Base-by-base conservation (phyloP, 2,113 vertebrate species). In the Hyla sarda region DNA sequence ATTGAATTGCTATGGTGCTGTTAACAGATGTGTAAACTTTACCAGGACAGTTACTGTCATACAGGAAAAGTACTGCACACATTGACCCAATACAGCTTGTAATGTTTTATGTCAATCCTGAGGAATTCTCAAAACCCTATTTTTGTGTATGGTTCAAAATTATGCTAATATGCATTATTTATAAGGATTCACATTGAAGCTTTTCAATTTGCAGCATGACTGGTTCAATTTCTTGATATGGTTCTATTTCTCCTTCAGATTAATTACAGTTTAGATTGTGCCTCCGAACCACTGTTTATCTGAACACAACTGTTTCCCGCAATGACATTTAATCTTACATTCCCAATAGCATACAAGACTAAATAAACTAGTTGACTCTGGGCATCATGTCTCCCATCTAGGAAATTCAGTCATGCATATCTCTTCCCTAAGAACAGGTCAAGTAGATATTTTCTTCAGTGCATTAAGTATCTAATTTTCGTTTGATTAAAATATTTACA, bases 131-230 rank as follows among this genome's bases (percentile, higher is more conserved):
- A 5, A 19, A 81, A 21, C 78, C 21, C 78, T 74, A 74, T 72
- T 82, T 71, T 60, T 74, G 34, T 82, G 85, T 62, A 54, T 87
- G 37, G 56, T 48, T 87, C 50, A 74, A 81, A 62, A 87, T 91
- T 89, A 90, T 90, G 83, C 88, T 93, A 91, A 90, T 92, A 83
- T 88, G 74, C 65, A 65, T 93, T 93, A 91, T 92, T 92, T 91
- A 88, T 92, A 88, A 90, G 90, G 90, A 89, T 92, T 91, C 58
- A 37, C 90, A 90, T 92, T 94, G 91, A 90, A 87, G 88, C 90
- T 89, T 92, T 91, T 93, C 91, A 94, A 92, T 94, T 93, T 95
- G 88, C 90, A 92, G 90, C 93, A 91, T 93, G 93, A 91, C 90
- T 91, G 89, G 90, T 93, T 94, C 91, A 91, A 91, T 93, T 94